Base-by-base conservation (phyloP, 2,113 vertebrate genomes). In the Halcyon senegalensis region DNA sequence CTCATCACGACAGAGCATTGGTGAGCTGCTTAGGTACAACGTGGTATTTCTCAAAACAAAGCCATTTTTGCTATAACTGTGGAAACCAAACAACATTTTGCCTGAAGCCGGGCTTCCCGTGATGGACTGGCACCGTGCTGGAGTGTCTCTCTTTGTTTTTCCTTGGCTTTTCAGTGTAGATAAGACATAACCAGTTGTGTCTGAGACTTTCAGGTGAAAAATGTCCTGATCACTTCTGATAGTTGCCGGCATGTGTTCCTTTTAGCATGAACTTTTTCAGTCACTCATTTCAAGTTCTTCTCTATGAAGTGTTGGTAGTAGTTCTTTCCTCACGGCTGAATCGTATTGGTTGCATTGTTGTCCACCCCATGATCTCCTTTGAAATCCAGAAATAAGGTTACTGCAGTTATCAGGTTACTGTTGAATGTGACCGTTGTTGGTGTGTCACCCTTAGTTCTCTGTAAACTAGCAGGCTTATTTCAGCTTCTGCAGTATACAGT, bases 211-310 rank as follows among this genome's bases (percentile, higher is more conserved):
- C 25, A 31, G 56, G n/a, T 91, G 80, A 94, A 87, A 84, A 90
- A 74, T 2, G 43, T 81, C 73, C 69, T 8, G 9, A 50, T 90
- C 6, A 0, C 84, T 94, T 62, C 62, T 68, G 87, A 6, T 70
- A 28, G 78, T 78, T 95, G 87, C 76, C 72, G 86, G 63, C 43
- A 11, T 0, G 0, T 76, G 91, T 79, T 87, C 89, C 82, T 97
- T 95, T 94, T 93, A 87, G 89, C n/a, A 15, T 48, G 74, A 85
- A 56, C 69, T 94, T 87, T 37, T 68, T 39, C 72, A 55, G 72
- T n/a, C 50, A 2, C 74, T 95, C 83, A 50, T n/a, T 64, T 51
- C 4, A 48, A 41, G 62, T 80, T 75, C 46, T 80, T 76, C 60
- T 62, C 91, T 73, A 0, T 64, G 7, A 75, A 68, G 44, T 33